Conservation (phyloP, 2,888 invertebrate genomes). For the Drosophila mimetica region DNA sequence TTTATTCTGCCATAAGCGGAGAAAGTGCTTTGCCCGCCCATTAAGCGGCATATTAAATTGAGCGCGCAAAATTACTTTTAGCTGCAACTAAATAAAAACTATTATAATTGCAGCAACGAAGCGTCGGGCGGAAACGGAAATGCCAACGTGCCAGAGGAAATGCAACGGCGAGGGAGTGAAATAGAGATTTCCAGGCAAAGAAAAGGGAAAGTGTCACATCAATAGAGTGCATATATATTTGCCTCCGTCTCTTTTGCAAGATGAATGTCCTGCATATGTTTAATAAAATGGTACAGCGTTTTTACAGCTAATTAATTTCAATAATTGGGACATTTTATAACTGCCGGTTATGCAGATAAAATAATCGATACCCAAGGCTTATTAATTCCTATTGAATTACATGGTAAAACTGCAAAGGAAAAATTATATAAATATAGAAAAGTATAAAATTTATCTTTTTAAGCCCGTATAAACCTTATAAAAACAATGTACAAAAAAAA, state of each 20-base stretch:
- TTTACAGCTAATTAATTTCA: slow-evolving; percentile 66
- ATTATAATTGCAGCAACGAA: slow-evolving; percentile 15
- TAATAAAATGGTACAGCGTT: slow-evolving; percentile 30
- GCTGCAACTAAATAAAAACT: slow-evolving; percentile 25
- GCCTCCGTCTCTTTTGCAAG: slow-evolving; percentile 8
- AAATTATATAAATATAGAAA: not conserved
- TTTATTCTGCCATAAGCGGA: slow-evolving; percentile 36
- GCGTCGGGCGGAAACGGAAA: slow-evolving; percentile 62
- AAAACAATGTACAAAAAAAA: no score
- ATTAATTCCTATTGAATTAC: not conserved
- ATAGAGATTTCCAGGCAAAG: not conserved
- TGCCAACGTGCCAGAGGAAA: slow-evolving; percentile 56
- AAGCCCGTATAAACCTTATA: no score
- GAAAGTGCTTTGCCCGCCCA: slow-evolving; percentile 25
- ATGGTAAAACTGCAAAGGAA: not conserved
- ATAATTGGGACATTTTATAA: slow-evolving; percentile 59
- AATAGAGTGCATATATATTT: slow-evolving; percentile 43
- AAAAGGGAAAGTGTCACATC: slow-evolving; percentile 49
- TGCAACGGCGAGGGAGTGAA: slow-evolving; percentile 23
- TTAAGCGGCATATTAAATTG: slow-evolving; percentile 46
- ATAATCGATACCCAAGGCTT: slow-evolving; percentile 6
- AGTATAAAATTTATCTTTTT: no score
- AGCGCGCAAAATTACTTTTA: slow-evolving; percentile 23
- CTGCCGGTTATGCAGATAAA: slow-evolving; percentile 5
- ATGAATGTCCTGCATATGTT: slow-evolving; percentile 58